Percentiles rank a stretch among this genome's conserved stretches.
phyloP scores from a whole-genome alignment of 2,888 invertebrate genomes.

The Thera obeliscata region DNA sequence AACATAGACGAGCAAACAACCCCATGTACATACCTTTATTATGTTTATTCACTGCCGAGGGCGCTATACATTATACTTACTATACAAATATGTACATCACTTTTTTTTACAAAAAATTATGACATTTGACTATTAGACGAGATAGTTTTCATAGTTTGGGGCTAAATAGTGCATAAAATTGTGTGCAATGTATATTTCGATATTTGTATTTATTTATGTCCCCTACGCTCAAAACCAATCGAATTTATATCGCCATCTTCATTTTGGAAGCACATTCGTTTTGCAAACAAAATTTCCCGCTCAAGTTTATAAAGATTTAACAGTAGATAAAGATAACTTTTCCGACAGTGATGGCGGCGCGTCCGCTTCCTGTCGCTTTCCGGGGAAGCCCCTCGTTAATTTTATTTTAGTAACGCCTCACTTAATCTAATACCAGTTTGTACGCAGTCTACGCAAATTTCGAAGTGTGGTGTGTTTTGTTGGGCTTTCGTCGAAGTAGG shows the following conservation, averaged over 20 bases:
- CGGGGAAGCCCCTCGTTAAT: slow-evolving; percentile 76
- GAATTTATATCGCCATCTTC: not conserved
- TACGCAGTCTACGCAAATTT: slow-evolving; percentile 43
- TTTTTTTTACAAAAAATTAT: too few species aligned
- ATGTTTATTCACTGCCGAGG: too few species aligned
- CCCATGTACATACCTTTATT: too few species aligned
- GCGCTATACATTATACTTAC: too few species aligned
- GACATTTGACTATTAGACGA: too few species aligned
- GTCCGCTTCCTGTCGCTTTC: slow-evolving; percentile 72
- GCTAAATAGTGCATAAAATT: too few species aligned
- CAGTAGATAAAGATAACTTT: slow-evolving; percentile 70
- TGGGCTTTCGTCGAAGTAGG: slow-evolving; percentile 4
- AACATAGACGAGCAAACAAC: too few species aligned
- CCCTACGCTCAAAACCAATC: not conserved
- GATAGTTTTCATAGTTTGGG: too few species aligned
- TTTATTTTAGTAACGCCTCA: slow-evolving; percentile 75
- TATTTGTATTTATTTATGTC: too few species aligned
- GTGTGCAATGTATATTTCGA: too few species aligned
- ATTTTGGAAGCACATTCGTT: slow-evolving; percentile 18
- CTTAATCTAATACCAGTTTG: slow-evolving; percentile 69
- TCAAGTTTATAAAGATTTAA: slow-evolving; percentile 69
- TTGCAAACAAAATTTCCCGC: slow-evolving; percentile 52
- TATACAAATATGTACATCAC: too few species aligned
- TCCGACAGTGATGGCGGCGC: slow-evolving; percentile 64
- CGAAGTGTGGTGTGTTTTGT: slow-evolving; percentile 31